phyloP scores from a whole-genome alignment of 2,888 invertebrate genomes.

The Automeris io region DNA sequence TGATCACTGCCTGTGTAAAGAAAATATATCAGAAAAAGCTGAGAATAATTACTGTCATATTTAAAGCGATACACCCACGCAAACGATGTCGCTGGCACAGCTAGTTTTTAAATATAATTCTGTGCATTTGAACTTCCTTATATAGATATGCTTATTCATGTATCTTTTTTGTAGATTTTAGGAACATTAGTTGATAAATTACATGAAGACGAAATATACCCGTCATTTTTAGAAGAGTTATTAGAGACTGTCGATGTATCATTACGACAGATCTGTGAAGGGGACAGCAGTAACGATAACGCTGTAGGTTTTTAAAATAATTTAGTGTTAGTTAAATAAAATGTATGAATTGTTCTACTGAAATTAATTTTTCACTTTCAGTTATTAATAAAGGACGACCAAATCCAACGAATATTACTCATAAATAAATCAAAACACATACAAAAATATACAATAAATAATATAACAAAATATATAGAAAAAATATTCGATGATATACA shows the following conservation, averaged over 20 bases:
- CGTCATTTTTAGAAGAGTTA: conserved; percentile 48
- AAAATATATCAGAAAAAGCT: no score
- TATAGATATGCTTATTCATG: background rate
- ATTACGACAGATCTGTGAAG: conserved; percentile 30
- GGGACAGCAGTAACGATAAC: conserved; percentile 21
- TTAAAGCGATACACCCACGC: no score
- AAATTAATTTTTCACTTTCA: conserved; percentile 27
- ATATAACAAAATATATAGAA: conserved; percentile 39
- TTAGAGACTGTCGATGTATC: conserved; percentile 31
- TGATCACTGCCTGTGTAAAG: no score
- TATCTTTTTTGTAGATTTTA: conserved; percentile 35
- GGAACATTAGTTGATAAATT: conserved; percentile 47
- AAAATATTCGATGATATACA: conserved; percentile 25
- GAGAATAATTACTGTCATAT: no score
- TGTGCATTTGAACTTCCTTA: no score
- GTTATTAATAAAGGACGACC: conserved; percentile 49
- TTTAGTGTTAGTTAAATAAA: no score
- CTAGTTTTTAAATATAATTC: no score
- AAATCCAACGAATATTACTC: conserved; percentile 38
- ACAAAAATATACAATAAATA: conserved; percentile 46
- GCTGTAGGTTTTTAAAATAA: conserved; percentile 33
- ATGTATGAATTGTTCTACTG: background rate
- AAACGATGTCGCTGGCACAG: no score
- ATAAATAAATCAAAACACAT: conserved; percentile 51
- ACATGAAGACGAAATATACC: conserved; percentile 55